A percentile compares a stretch with the other conserved stretches of the same genome.
Conservation (phyloP, 2,888 invertebrate species). For the Apodemia duryi region DNA sequence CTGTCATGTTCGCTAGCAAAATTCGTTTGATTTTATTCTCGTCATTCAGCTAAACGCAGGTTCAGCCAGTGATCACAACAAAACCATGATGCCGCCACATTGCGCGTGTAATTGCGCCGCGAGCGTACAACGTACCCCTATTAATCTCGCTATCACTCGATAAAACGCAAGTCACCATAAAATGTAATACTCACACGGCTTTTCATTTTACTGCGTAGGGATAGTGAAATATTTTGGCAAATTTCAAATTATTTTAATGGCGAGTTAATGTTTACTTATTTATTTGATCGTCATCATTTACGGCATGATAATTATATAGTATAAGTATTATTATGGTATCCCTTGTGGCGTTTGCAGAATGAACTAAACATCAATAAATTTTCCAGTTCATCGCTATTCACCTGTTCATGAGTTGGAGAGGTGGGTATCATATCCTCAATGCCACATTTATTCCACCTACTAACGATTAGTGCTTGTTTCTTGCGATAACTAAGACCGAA, state of each 20-base stretch:
- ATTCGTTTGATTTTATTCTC: conserved; percentile 15
- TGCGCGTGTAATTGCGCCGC: conserved; percentile 73
- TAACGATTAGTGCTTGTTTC: too few species aligned
- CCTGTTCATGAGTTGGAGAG: too few species aligned
- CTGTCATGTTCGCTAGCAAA: conserved; percentile 11
- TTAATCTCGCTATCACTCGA: conserved; percentile 75
- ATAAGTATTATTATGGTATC: too few species aligned
- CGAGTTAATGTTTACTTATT: neutral
- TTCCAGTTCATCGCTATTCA: too few species aligned
- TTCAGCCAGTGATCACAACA: conserved; percentile 45
- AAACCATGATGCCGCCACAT: conserved; percentile 62
- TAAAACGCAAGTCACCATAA: conserved; percentile 74
- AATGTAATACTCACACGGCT: conserved; percentile 51
- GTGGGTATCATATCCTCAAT: too few species aligned
- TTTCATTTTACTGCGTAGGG: conserved; percentile 33
- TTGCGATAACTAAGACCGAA: too few species aligned
- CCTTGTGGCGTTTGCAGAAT: too few species aligned
- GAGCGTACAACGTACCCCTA: conserved; percentile 55
- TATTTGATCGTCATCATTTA: neutral
- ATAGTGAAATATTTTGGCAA: neutral
- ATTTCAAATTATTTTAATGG: neutral
- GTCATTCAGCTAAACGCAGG: conserved; percentile 36
- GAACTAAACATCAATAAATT: too few species aligned
- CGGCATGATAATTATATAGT: too few species aligned
- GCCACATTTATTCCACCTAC: too few species aligned